phyloP scores from a whole-genome alignment of 1,140 invertebrate species.

The Drosophila serrata region DNA sequence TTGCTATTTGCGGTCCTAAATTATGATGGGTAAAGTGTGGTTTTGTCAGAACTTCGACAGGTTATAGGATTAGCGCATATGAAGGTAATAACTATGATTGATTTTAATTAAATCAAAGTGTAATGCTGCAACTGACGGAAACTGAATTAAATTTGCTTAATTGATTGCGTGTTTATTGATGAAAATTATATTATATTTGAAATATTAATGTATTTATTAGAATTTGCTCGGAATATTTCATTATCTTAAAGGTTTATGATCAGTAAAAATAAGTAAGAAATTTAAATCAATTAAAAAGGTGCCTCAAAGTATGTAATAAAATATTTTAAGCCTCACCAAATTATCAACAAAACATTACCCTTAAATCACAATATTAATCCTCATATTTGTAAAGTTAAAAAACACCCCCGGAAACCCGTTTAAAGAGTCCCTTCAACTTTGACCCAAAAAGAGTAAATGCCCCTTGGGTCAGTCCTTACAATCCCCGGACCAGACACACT shows the following conservation, averaged over 20 bases:
- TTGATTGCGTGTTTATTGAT: background rate
- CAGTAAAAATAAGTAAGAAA: background rate
- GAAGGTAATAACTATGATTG: slow-evolving; percentile 2
- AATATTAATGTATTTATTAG: background rate
- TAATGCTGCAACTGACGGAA: background rate
- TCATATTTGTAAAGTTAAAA: background rate
- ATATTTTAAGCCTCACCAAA: background rate
- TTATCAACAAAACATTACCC: background rate
- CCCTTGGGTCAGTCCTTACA: slow-evolving; percentile 11
- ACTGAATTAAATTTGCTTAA: slow-evolving; percentile 8
- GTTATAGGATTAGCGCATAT: slow-evolving; percentile 8
- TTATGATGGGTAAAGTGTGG: slow-evolving; percentile 14
- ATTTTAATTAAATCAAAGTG: slow-evolving; percentile 9
- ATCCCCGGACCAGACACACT: slow-evolving; percentile 25
- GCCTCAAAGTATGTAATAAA: background rate
- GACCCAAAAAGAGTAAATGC: slow-evolving; percentile 27
- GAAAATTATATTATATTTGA: background rate
- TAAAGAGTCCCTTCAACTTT: slow-evolving; percentile 45
- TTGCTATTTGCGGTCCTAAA: slow-evolving; percentile 30
- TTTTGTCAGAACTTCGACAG: background rate
- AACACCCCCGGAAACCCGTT: slow-evolving; percentile 10
- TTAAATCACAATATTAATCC: background rate
- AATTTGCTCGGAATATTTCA: background rate
- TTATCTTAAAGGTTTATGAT: too few species aligned
- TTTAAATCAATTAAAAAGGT: background rate